Percentiles rank a stretch among this genome's conserved stretches.
Conservation (phyloP, 2,888 invertebrate genomes). For the Caenorhabditis parvicauda region DNA sequence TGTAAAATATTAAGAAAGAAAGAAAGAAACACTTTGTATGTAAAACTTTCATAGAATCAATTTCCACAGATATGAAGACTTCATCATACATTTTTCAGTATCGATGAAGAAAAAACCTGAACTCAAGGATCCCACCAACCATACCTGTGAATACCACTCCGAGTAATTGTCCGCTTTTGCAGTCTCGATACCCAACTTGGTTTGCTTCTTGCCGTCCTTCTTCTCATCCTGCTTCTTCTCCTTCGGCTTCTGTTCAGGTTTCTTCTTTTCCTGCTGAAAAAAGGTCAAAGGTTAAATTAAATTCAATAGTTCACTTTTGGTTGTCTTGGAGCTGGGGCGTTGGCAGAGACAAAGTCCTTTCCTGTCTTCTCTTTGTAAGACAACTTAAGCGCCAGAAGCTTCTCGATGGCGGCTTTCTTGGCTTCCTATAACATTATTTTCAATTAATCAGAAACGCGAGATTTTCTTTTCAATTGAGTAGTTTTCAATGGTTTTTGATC, state of each 20-base stretch:
- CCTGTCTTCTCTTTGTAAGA: constrained; percentile 74
- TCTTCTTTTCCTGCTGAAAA: constrained; percentile 28
- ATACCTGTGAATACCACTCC: constrained; percentile 86
- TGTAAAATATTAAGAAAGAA: too few relatives aligned
- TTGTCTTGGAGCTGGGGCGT: constrained; percentile 17
- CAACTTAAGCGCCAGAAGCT: constrained; percentile 73
- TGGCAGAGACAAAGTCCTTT: constrained; percentile 67
- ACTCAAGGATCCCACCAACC: not conserved
- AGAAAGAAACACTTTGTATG: too few relatives aligned
- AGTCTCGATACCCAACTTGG: constrained; percentile 87
- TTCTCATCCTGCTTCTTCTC: constrained; percentile 15
- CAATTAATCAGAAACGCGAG: too few relatives aligned
- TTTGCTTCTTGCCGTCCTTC: constrained; percentile 76
- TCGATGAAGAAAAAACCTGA: too few relatives aligned
- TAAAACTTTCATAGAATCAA: too few relatives aligned
- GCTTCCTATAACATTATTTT: constrained; percentile 33
- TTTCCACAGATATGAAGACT: too few relatives aligned
- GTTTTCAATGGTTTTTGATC: too few relatives aligned
- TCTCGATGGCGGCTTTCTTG: constrained; percentile 69
- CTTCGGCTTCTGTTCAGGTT: constrained; percentile 32
- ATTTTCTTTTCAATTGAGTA: too few relatives aligned
- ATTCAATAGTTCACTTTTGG: constrained; percentile 17
- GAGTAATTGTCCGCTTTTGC: constrained; percentile 87
- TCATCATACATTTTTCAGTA: too few relatives aligned
- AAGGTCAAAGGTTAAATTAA: not conserved